Base-by-base conservation (phyloP, 2,113 vertebrate genomes). In the Hypocryptadius cinnamomeus region DNA sequence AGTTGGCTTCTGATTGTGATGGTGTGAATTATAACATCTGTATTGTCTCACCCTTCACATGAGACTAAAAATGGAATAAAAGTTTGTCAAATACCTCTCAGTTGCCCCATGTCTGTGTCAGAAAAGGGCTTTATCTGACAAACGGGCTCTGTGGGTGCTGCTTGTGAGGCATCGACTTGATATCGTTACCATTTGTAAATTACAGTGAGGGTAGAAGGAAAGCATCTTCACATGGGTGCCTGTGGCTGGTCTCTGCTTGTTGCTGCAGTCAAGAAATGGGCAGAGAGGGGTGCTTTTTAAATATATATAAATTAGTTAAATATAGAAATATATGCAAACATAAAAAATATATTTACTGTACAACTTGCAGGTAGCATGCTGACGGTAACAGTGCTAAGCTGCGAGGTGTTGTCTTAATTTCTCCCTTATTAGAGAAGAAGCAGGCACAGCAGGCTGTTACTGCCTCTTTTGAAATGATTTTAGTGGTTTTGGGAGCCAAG, bases 171-270 rank as follows among this genome's bases (percentile, higher is more conserved):
- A 17, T 9, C 1, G 5, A 5, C 45, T 82, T 14, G 47, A 31
- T 79, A 0, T 16, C 0, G 0, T 28, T 50, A 6, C 2, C 1
- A 4, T 37, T 77, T 44, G 15, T 51, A 3, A 47, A 17, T 35
- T 12, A 7, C 19, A 2, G 15, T 22, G 30, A 59, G 64, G 50
- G 7, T 11, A 5, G 12, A 45, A 81, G 57, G 76, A 23, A 72
- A 72, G 59, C 24, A 6, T 15, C 44, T 61, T 39, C 54, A 13
- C 15, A 0, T 9, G 13, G 19, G 27, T 23, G 18, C 20, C 39
- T 54, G 39, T 79, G 50, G 31, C 83, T 70, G 64, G 8, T n/a
- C 28, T 69, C 56, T 84, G 83, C 44, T n/a, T 4, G 2, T 10
- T 27, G 68, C 65, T 71, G 53, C 78, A 7, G 30, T 4, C 45